Percentiles rank a stretch among this genome's conserved stretches.
These are phyloP conservation scores for Serranus cabrilla DNA, from an alignment of 2,797 vertebrate genomes.

Conservation along the genomic window DNA sequence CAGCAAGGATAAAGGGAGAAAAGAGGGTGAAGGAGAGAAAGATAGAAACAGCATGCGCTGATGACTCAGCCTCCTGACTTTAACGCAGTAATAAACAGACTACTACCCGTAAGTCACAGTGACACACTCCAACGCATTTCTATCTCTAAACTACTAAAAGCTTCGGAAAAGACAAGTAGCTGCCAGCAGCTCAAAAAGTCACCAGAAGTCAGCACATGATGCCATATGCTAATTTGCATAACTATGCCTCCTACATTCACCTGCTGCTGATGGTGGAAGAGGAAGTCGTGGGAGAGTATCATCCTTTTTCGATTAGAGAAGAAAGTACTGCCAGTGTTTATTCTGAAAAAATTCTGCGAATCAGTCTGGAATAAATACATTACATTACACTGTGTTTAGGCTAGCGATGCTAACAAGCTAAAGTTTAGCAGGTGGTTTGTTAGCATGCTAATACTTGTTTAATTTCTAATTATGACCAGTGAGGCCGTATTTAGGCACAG, in stretches of 20 bases:
- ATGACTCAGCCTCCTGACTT: constrained; percentile 69
- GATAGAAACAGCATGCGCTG: constrained; percentile 24
- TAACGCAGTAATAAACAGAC: constrained; percentile 50
- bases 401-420: background rate
- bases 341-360: background rate
- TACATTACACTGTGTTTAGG: no score
- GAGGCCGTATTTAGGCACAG: background rate
- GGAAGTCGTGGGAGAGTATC: background rate
- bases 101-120: constrained; percentile 37
- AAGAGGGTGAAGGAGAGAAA: constrained; percentile 1
- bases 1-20: constrained; percentile 17
- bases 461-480: background rate
- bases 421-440: background rate
- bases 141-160: constrained; percentile 12
- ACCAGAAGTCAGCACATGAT: constrained; percentile 25
- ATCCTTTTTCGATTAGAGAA: background rate
- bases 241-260: background rate
- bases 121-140: constrained; percentile 25
- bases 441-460: background rate
- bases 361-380: background rate
- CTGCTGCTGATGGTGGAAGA: background rate
- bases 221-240: constrained; percentile 1
- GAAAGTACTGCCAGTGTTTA: background rate
- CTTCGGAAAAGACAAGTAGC: constrained; percentile 8
- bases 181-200: constrained; percentile 23